A percentile compares a stretch with the other conserved stretches of the same genome.
Evolutionary conservation across 2,797 vertebrate genomes (phyloP).

Genomic region (Salarias fasciatus): DNA sequence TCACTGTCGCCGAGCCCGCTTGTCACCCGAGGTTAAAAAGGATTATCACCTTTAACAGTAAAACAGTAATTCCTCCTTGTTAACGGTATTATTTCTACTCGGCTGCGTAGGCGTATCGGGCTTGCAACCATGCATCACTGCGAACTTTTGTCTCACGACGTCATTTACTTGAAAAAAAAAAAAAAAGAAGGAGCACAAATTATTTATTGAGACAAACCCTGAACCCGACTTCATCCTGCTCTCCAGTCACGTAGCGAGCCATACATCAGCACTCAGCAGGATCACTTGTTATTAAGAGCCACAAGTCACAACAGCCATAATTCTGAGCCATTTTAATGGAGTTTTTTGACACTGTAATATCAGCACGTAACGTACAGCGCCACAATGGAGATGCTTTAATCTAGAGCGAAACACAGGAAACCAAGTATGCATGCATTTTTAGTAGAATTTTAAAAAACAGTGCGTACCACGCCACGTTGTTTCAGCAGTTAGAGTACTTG

Average conservation of each 20-base stretch:
- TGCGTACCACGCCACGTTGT: constrained; percentile 28
- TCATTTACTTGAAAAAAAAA: neutral
- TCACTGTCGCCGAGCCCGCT: constrained; percentile 3
- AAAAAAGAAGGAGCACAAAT: constrained; percentile 16
- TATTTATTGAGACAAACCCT: constrained; percentile 19
- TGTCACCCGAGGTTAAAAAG: constrained; percentile 12
- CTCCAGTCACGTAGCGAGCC: constrained; percentile 21
- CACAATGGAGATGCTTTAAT: constrained; percentile 20
- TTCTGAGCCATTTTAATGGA: constrained; percentile 26
- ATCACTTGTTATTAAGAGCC: constrained; percentile 29
- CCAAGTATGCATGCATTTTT: constrained; percentile 14
- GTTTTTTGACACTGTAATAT: constrained; percentile 34
- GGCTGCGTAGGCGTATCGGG: neutral
- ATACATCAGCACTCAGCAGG: constrained; percentile 29
- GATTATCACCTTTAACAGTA: neutral
- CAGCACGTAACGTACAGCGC: constrained; percentile 15
- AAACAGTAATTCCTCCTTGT: neutral
- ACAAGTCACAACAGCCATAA: constrained; percentile 33
- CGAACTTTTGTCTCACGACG: neutral
- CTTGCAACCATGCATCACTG: neutral
- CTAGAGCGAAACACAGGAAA: constrained; percentile 15
- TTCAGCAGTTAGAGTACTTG: constrained; percentile 37
- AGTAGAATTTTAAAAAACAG: neutral
- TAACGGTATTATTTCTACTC: neutral
- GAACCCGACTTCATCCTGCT: constrained; percentile 6